Evolutionary conservation across 1,140 invertebrate genomes (phyloP), one percentile per base, ranked within the genome.

Genomic region (Drosophila elegans): DNA sequence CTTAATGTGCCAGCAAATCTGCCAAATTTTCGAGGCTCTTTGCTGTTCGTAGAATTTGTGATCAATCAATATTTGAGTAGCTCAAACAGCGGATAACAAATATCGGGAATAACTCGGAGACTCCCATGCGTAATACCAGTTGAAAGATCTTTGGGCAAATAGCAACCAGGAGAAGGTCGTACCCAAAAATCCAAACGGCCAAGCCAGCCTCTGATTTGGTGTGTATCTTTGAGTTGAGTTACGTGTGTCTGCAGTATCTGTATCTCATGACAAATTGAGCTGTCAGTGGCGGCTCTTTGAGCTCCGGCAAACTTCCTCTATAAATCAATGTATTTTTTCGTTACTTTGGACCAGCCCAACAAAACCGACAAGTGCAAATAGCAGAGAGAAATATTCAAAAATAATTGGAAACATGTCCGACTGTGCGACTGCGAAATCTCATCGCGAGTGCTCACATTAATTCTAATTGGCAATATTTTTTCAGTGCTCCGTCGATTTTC

Each of bases 401-500:
- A 73, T 73, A 73, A 73, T 73, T 73, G 69, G 55, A 73, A 73
- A 73, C 69, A 73, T 74, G 69, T 72, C 67, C 16, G 12, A 64
- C 46, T 21, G 10, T n/a, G 11, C 42, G 61, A 45, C 49, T 16
- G 3, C 21, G 39, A 72, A 73, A 73, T 61, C 68, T 73, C 38
- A 73, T 73, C 69, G 55, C 69, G 9, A 62, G 69, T 46, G 69
- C 78, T 68, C 56, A 79, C 77, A 83, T 83, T 85, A 86, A 86
- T 86, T 85, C 75, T 74, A 86, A 88, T 86, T 86, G 83, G 75
- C 84, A 83, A 82, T 77, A 76, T 54, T 54, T 54, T 75, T 74
- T 39, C 16, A 46, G 21, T 32, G 29, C 32, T 66, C 48, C 32
- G 32, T 66, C 36, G 32, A 64, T 75, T 86, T 81, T 74, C 38